Evolutionary conservation across 2,888 invertebrate genomes (phyloP).

Genomic region (Disparrhopalites patrizii): DNA sequence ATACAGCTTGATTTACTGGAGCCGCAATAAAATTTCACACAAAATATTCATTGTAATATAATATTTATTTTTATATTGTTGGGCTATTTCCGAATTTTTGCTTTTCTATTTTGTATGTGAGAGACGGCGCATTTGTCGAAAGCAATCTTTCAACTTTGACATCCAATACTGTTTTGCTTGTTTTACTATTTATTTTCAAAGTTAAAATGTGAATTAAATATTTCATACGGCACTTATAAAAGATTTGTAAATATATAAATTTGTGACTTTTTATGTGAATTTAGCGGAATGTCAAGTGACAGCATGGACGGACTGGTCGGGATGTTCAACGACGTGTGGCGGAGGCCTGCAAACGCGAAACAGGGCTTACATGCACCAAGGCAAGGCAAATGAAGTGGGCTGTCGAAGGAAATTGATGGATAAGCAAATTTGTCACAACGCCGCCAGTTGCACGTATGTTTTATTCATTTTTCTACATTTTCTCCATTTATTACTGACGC

Average conservation of each 20-base stretch:
- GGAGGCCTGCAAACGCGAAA: constrained; percentile 58
- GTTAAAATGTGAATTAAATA: too few species aligned
- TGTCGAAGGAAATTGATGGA: constrained; percentile 56
- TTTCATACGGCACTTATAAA: too few species aligned
- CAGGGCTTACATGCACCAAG: constrained; percentile 58
- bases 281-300: constrained; percentile 56
- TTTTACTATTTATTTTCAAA: too few species aligned
- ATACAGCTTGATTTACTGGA: too few species aligned
- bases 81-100: too few species aligned
- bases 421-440: constrained; percentile 28
- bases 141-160: too few species aligned
- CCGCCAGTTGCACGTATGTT: constrained; percentile 31
- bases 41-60: neutral
- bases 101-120: too few species aligned
- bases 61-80: too few species aligned
- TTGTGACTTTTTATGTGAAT: neutral
- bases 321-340: constrained; percentile 55
- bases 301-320: constrained; percentile 53
- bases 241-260: neutral
- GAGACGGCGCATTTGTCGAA: too few species aligned
- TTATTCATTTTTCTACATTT: neutral
- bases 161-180: too few species aligned
- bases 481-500: too few species aligned
- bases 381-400: constrained; percentile 56
- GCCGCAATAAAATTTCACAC: too few species aligned